Percentiles rank a stretch among this genome's conserved stretches.
Conservation (phyloP, 2,888 invertebrate species). For the Lordiphosa fenestrarum region DNA sequence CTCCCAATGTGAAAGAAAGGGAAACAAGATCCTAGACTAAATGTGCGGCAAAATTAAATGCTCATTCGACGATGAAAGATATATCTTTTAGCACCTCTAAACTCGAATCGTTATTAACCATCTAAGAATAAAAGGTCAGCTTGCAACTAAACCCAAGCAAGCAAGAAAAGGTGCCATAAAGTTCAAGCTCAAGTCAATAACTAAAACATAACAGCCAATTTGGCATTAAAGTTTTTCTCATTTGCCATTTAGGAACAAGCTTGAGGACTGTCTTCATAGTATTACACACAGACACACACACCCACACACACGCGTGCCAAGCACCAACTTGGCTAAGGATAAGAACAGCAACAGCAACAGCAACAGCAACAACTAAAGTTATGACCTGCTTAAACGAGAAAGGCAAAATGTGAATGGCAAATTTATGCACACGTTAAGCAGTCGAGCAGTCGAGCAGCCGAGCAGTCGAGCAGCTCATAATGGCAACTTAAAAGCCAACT, state of each 20-base stretch:
- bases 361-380: constrained; percentile 23
- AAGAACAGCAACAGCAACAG: constrained; percentile 1
- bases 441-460: constrained; percentile 10
- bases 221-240: too few species aligned
- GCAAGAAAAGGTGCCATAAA: too few species aligned
- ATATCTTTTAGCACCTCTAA: too few species aligned
- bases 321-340: constrained; percentile 37
- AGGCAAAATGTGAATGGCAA: constrained; percentile 9
- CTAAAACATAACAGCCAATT: background rate
- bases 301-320: constrained; percentile 45
- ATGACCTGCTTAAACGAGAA: constrained; percentile 28
- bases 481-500: constrained; percentile 37
- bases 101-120: too few species aligned
- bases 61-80: too few species aligned
- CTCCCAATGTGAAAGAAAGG: too few species aligned
- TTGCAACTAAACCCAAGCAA: too few species aligned
- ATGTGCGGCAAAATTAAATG: too few species aligned
- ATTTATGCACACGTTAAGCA: constrained; percentile 55
- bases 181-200: background rate
- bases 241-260: background rate
- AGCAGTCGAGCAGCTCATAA: constrained; percentile 45
- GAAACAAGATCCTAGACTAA: too few species aligned
- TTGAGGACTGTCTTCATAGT: background rate
- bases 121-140: too few species aligned
- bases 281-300: background rate